These are phyloP conservation scores for Hylaeus anthracinus DNA, from an alignment of 1,140 invertebrate species.

Conservation along the genomic window DNA sequence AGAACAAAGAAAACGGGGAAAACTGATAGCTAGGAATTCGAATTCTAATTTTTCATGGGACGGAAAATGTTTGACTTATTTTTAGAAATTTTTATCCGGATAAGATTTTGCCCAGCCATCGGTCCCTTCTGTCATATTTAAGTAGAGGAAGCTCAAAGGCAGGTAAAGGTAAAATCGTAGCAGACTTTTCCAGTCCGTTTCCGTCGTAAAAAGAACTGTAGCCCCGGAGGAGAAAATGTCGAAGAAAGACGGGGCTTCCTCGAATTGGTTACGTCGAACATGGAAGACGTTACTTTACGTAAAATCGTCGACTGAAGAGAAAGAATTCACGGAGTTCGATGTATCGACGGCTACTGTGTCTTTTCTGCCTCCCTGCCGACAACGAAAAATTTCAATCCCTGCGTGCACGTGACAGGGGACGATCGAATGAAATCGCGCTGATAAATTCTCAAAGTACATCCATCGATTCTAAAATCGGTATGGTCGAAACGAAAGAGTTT, in stretches of 20 bases:
- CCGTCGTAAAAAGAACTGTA: slow-evolving; percentile 49
- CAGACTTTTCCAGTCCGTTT: slow-evolving; percentile 58
- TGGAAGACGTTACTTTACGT: slow-evolving; percentile 53
- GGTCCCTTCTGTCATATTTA: too few relatives aligned
- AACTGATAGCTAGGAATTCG: too few relatives aligned
- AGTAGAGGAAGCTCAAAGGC: neutral
- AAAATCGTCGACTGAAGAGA: slow-evolving; percentile 32
- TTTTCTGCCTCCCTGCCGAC: neutral
- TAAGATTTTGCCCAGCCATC: too few relatives aligned
- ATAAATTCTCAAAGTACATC: slow-evolving; percentile 24
- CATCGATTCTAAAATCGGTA: slow-evolving; percentile 17
- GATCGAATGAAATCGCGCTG: slow-evolving; percentile 27
- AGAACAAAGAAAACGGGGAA: too few relatives aligned
- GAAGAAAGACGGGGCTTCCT: slow-evolving; percentile 40
- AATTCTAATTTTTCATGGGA: too few relatives aligned
- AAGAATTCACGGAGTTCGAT: slow-evolving; percentile 24
- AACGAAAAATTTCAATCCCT: slow-evolving; percentile 17
- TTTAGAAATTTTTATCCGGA: too few relatives aligned
- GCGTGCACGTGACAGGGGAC: slow-evolving; percentile 4
- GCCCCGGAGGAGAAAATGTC: slow-evolving; percentile 15
- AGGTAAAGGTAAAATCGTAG: slow-evolving; percentile 39
- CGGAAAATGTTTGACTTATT: too few relatives aligned
- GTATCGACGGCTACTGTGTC: slow-evolving; percentile 18
- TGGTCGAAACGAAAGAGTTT: neutral
- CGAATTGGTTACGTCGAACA: slow-evolving; percentile 46